These are phyloP conservation scores for Paratrypauchen microcephalus DNA, from an alignment of 2,797 vertebrate species.

Conservation along the genomic window DNA sequence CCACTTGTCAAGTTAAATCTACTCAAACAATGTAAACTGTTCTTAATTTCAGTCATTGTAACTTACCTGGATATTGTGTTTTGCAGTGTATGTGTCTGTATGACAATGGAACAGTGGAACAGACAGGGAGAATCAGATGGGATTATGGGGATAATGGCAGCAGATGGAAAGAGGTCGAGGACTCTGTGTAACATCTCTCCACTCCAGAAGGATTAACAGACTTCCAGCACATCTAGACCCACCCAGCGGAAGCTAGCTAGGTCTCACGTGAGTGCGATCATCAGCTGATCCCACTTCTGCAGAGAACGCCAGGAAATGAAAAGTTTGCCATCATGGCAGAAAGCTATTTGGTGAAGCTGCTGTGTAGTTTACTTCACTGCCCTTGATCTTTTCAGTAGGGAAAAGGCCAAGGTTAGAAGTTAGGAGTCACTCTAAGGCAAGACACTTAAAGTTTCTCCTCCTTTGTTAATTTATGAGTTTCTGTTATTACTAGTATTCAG, in stretches of 20 bases:
- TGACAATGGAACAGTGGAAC: constrained; percentile 37
- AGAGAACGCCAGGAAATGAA: constrained; percentile 51
- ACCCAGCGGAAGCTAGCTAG: constrained; percentile 22
- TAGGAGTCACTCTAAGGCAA: constrained; percentile 24
- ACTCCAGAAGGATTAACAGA: constrained; percentile 72
- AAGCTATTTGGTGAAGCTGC: constrained; percentile 21
- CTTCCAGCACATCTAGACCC: constrained; percentile 49
- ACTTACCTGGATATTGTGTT: too few species aligned
- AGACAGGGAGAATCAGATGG: constrained; percentile 75
- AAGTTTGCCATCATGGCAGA: constrained; percentile 37
- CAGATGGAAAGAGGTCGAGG: constrained; percentile 82
- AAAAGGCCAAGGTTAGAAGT: constrained; percentile 27
- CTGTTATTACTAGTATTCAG: too few species aligned
- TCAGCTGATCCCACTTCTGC: constrained; percentile 16
- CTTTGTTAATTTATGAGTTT: too few species aligned
- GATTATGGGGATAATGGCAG: constrained; percentile 85
- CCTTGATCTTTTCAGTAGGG: neutral
- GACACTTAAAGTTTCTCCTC: too few species aligned
- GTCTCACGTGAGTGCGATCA: constrained; percentile 30
- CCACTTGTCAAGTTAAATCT: too few species aligned
- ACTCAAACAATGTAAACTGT: too few species aligned
- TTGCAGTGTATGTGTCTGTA: neutral
- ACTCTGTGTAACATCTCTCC: constrained; percentile 60
- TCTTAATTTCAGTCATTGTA: too few species aligned
- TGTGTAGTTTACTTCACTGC: constrained; percentile 13